Percentiles rank a stretch among this genome's conserved stretches.
Conservation (phyloP, 1,140 invertebrate genomes). For the Choristoneura fumiferana region DNA sequence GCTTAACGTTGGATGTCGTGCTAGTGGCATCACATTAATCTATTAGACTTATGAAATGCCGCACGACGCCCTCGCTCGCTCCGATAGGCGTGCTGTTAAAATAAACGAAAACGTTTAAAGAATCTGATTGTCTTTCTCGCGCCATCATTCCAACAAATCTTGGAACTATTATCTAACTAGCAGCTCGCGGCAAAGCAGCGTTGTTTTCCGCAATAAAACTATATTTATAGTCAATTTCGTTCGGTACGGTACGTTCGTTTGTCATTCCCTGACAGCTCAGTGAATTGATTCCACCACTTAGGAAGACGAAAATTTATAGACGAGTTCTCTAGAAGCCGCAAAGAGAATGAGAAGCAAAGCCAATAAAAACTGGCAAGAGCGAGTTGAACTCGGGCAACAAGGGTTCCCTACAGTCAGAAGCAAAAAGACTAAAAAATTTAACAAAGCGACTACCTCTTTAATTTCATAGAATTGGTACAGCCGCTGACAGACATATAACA, state of each 20-base stretch:
- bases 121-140: slow-evolving; percentile 6
- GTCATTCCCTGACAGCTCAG: slow-evolving; percentile 7
- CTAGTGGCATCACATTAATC: slow-evolving; percentile 28
- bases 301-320: neutral
- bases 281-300: slow-evolving; percentile 10
- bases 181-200: neutral
- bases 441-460: too few relatives aligned
- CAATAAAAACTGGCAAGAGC: neutral
- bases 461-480: too few relatives aligned
- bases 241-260: slow-evolving; percentile 13
- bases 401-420: too few relatives aligned
- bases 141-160: neutral
- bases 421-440: too few relatives aligned
- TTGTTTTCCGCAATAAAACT: slow-evolving; percentile 15
- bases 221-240: slow-evolving; percentile 15
- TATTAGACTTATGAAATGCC: slow-evolving; percentile 34
- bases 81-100: slow-evolving; percentile 4
- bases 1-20: slow-evolving; percentile 31
- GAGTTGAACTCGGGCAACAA: neutral
- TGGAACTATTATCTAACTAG: neutral
- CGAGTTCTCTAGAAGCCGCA: neutral
- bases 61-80: slow-evolving; percentile 14
- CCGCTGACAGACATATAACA: too few relatives aligned
- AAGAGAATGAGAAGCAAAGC: neutral
- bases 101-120: slow-evolving; percentile 12